Evolutionary conservation across 2,888 invertebrate genomes (phyloP), one percentile per base, ranked within the genome.

Genomic region (Macrosoma leucophasiata): DNA sequence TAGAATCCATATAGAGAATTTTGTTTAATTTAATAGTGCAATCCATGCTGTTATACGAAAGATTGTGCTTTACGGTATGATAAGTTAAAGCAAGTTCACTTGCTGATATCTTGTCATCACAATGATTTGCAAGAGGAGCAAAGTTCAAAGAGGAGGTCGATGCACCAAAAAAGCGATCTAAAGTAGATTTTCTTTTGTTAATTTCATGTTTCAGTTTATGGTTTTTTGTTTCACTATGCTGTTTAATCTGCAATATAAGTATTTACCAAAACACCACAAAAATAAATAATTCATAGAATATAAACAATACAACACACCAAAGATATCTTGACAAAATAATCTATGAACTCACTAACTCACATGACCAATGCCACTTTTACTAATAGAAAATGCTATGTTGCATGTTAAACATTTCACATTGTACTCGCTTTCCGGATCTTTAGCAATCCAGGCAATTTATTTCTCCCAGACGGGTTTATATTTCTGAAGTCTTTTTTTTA

Each of bases 21-120:
- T 22, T 35, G 13, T 13, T 20, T 26, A 46, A 41, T 23, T 23
- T 12, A 23, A 8, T 6, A 4, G 25, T 49, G 45, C n/a, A n/a
- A n/a, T n/a, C n/a, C 45, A 46, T 42, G 29, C 42, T 46, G 28
- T 49, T 52, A 27, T 50, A 52, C 4, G 50, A 50, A 2, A 48
- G 31, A 41, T 50, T 49, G 39, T 53, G 49, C 24, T 51, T 50
- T 2, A 52, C 48, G 25, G 43, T 44, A 27, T 50, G 47, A 32
- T 28, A 50, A 23, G 45, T 42, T 32, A 45, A 29, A 2, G 52
- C 38, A 40, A 48, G 18, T 33, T 46, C 33, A 3, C 14, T 27
- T 9, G 32, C 26, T 26, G 32, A 26, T 11, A 30, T 10, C 13
- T 21, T 30, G 13, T 29, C 20, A 12, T 29, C n/a, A 21, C 21